Base-by-base conservation (phyloP, 2,888 invertebrate species). In the Scotopteryx bipunctaria region DNA sequence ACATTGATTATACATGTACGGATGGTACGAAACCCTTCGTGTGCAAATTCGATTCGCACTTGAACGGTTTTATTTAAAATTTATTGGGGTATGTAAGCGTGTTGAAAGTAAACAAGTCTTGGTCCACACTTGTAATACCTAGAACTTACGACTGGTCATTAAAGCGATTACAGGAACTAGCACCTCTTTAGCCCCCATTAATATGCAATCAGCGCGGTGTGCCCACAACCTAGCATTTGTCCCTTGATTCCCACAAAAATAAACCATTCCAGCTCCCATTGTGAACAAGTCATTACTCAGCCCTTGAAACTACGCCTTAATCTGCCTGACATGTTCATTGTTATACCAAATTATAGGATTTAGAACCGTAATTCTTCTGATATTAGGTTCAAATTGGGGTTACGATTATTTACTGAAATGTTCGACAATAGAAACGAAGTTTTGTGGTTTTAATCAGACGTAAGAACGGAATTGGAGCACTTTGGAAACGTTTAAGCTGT, bases 231-330 rank as follows among this genome's bases (percentile, higher is more conserved):
- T 19, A 50, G 21, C 32, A 36, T 50, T 48, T 44, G 44, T 43
- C 44, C 56, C 32, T 27, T 44, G 32, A 41, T 53, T 52, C 47
- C 44, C 49, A 61, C 55, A 51, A 61, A 61, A 61, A 58, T 71
- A 69, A 69, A 66, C 64, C 57, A 61, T 66, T 67, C 66, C 68
- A 50, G 52, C 58, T 62, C 58, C 71, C 61, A 76, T 82, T 77
- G 75, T 83, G 71, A 76, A 78, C 80, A 84, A 83, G 82, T 83
- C 83, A 83, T 86, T 86, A 86, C 75, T 87, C 85, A 85, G 79
- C 72, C 73, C 63, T 5, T 14, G 17, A 13, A 21, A 44, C 48
- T 48, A 41, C 41, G 25, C 19, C n/a, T 3, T 31, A 33, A 36
- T 44, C 53, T 65, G 62, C 63, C 67, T 72, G 84, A 85, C 83